A percentile compares a stretch with the other conserved stretches of the same genome.
Evolutionary conservation across 2,797 vertebrate species (phyloP).

Genomic region (Gorsachius magnificus): DNA sequence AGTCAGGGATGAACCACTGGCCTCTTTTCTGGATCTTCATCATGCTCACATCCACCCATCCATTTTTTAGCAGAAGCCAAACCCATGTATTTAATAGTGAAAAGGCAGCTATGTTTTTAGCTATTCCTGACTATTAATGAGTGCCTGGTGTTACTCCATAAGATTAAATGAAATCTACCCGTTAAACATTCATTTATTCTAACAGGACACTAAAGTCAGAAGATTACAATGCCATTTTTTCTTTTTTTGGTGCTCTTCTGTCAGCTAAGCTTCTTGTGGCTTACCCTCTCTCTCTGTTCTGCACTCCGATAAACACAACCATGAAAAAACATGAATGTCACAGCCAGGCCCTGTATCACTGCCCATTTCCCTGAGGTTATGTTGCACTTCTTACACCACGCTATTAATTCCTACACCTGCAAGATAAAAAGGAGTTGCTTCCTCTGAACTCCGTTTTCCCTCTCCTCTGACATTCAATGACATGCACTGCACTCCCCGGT

Average conservation of each 20-base stretch:
- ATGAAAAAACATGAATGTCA: not conserved
- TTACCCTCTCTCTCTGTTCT: not conserved
- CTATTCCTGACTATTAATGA: not conserved
- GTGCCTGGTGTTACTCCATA: not conserved
- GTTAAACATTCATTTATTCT: not conserved
- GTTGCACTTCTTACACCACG: not conserved
- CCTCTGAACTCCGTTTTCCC: not conserved
- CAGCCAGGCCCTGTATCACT: not conserved
- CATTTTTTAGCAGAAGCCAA: not conserved
- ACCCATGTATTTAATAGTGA: not conserved
- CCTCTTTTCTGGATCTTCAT: not conserved
- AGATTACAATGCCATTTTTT: not conserved
- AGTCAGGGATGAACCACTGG: not conserved
- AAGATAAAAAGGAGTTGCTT: not conserved
- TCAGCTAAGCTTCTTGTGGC: not conserved
- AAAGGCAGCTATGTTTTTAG: not conserved
- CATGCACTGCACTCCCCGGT: not conserved
- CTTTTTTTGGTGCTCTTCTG: not conserved
- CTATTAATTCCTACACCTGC: not conserved
- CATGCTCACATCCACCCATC: not conserved
- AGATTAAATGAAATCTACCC: not conserved
- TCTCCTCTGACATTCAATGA: not conserved
- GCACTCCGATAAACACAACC: not conserved
- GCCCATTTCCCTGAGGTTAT: not conserved
- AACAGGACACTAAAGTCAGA: not conserved